A percentile compares a stretch with the other conserved stretches of the same genome.
Evolutionary conservation across 1,140 invertebrate species (phyloP).

Genomic region (Orchesella cincta): DNA sequence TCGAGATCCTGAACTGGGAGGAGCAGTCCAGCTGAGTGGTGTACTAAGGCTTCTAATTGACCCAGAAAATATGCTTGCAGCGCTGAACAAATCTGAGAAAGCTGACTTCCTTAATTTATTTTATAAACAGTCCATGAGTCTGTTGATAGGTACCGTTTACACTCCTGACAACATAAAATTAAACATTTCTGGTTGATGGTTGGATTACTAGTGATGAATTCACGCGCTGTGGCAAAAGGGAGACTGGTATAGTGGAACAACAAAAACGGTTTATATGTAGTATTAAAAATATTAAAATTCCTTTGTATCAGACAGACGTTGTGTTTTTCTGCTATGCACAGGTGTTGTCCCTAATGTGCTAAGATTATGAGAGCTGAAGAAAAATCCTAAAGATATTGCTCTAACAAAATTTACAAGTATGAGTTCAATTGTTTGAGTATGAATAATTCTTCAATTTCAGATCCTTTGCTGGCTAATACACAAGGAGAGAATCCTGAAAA

Average conservation of each 20-base stretch:
- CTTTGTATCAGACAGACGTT: not conserved
- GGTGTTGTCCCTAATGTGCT: slow-evolving; percentile 33
- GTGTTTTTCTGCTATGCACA: slow-evolving; percentile 21
- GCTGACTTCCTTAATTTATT: slow-evolving; percentile 96
- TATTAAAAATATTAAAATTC: not conserved
- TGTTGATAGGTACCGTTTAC: slow-evolving; percentile 73
- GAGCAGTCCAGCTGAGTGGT: slow-evolving; percentile 92
- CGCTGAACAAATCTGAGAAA: slow-evolving; percentile 93
- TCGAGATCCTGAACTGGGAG: slow-evolving; percentile 85
- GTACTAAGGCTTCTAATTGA: slow-evolving; percentile 91
- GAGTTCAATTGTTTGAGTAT: slow-evolving; percentile 20
- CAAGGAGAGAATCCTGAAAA: slow-evolving; percentile 79
- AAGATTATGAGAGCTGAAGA: slow-evolving; percentile 30
- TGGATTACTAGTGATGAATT: not conserved
- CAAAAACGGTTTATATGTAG: not conserved
- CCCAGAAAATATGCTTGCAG: slow-evolving; percentile 96
- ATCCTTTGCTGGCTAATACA: slow-evolving; percentile 86
- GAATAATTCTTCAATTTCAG: slow-evolving; percentile 58
- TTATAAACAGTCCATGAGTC: slow-evolving; percentile 97
- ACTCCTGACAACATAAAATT: too few species aligned
- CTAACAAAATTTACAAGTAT: not conserved
- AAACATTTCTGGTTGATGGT: not conserved
- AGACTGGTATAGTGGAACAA: slow-evolving; percentile 14
- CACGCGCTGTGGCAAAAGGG: slow-evolving; percentile 12
- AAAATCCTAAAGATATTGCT: too few species aligned